These are phyloP conservation scores for Eristalinus sepulchralis DNA, from an alignment of 2,888 invertebrate genomes.

Conservation along the genomic window DNA sequence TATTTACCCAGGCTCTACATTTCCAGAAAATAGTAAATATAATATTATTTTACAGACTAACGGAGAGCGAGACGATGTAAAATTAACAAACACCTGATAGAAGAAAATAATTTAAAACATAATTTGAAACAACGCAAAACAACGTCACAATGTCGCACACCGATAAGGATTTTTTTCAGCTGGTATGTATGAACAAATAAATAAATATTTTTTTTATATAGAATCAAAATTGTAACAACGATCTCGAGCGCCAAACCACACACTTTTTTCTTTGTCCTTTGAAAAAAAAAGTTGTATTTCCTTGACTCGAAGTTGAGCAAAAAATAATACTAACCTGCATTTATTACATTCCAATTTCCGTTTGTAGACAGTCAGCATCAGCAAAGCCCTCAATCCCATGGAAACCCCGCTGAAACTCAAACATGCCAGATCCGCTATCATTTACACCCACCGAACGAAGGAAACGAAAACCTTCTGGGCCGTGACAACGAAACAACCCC, in stretches of 20 bases:
- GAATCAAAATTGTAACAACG: too few species aligned
- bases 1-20: background rate
- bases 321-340: background rate
- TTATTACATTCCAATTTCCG: background rate
- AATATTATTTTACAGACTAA: background rate
- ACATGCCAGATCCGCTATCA: constrained; percentile 97
- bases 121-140: background rate
- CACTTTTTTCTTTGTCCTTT: too few species aligned
- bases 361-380: constrained; percentile 85
- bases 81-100: background rate
- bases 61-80: background rate
- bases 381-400: constrained; percentile 95
- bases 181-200: constrained; percentile 31
- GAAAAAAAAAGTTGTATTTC: too few species aligned
- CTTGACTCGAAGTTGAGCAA: too few species aligned
- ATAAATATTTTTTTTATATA: background rate
- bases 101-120: background rate
- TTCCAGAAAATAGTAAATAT: background rate
- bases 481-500: constrained; percentile 80
- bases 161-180: constrained; percentile 52
- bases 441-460: constrained; percentile 96
- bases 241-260: too few species aligned
- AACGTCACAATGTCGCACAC: constrained; percentile 38
- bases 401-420: constrained; percentile 99
- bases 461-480: constrained; percentile 96